Percentiles rank a stretch among this genome's conserved stretches.
Evolutionary conservation across 2,113 vertebrate genomes (phyloP).

Genomic region (Sardina pilchardus): DNA sequence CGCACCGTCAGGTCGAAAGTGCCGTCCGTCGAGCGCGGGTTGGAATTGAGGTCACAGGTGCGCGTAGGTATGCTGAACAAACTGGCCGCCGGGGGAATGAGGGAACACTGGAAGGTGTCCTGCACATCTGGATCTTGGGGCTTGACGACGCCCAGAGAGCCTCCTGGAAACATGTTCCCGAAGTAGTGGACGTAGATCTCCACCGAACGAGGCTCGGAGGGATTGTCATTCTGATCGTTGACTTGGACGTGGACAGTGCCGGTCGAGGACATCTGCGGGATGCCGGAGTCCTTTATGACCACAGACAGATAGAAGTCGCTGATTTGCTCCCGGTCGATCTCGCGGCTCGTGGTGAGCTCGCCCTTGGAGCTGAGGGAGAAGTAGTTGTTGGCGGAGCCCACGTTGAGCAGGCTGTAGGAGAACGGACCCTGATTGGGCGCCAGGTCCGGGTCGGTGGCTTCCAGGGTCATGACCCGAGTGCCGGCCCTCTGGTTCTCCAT

Average conservation of each 20-base stretch:
- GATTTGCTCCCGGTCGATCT: slow-evolving; percentile 94
- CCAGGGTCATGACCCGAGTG: slow-evolving; percentile 80
- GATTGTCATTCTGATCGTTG: slow-evolving; percentile 94
- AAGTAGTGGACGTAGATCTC: slow-evolving; percentile 94
- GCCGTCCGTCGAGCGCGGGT: slow-evolving; percentile 85
- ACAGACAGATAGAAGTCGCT: slow-evolving; percentile 89
- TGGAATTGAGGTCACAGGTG: slow-evolving; percentile 85
- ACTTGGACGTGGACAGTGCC: slow-evolving; percentile 88
- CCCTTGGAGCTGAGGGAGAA: slow-evolving; percentile 87
- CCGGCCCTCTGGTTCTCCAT: slow-evolving; percentile 89
- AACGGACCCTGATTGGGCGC: slow-evolving; percentile 95
- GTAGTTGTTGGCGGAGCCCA: slow-evolving; percentile 84
- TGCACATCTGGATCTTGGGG: slow-evolving; percentile 90
- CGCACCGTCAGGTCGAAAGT: slow-evolving; percentile 85
- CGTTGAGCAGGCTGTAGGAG: slow-evolving; percentile 83
- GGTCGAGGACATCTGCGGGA: slow-evolving; percentile 96
- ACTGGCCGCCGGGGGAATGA: slow-evolving; percentile 82
- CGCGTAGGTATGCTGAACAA: slow-evolving; percentile 86
- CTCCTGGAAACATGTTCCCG: slow-evolving; percentile 89
- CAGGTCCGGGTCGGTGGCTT: slow-evolving; percentile 86
- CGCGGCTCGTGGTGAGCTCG: slow-evolving; percentile 83
- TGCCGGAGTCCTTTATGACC: slow-evolving; percentile 86
- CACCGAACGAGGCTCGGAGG: slow-evolving; percentile 85
- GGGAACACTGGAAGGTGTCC: slow-evolving; percentile 89
- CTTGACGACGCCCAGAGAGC: slow-evolving; percentile 85